Evolutionary conservation across 1,140 invertebrate genomes (phyloP), one percentile per base, ranked within the genome.

Genomic region (Macrobrachium nipponense): DNA sequence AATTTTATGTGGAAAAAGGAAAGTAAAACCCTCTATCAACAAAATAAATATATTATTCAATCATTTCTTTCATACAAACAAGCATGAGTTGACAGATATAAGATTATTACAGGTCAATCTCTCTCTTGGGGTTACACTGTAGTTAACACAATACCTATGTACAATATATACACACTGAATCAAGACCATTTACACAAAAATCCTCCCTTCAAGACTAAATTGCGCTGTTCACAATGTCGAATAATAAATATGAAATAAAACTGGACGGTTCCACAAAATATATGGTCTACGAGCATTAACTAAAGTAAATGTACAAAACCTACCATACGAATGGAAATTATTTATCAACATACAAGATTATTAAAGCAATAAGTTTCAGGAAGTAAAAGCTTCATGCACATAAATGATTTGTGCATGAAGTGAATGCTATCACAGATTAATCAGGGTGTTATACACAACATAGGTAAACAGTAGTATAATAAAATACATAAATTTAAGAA

Each of bases 1-100:
- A 36, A 36, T 36, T 4, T 36, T 36, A 36, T 4, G 27, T 36
- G 4, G 27, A 36, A 36, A 36, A 36, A 36, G 27, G 51, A 51
- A 51, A 51, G 12, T 10, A 51, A 51, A 8, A 70, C 0, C 27
- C 0, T 43, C 23, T 20, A 70, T 70, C 68, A 70, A 70, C 68
- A 70, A 70, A 70, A 70, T 70, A 70, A 70, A 70, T 70, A 43
- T 70, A 70, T 70, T 70, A n/a, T 70, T 70, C 68, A 70, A 70
- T 70, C 23, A 70, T 70, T 70, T 43, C 68, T 70, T 70, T 51
- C 68, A 70, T 70, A 70, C 68, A 70, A 70, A 70, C 12, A 70
- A 27, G 23, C 36, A 27, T 27, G 23, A 70, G 20, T 70, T 70
- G 7, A 70, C 23, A 70, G 15, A 70, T 70, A 70, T 23, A 66